Evolutionary conservation across 2,797 vertebrate genomes (phyloP).

Genomic region (Cryptoblepharus egeriae): DNA sequence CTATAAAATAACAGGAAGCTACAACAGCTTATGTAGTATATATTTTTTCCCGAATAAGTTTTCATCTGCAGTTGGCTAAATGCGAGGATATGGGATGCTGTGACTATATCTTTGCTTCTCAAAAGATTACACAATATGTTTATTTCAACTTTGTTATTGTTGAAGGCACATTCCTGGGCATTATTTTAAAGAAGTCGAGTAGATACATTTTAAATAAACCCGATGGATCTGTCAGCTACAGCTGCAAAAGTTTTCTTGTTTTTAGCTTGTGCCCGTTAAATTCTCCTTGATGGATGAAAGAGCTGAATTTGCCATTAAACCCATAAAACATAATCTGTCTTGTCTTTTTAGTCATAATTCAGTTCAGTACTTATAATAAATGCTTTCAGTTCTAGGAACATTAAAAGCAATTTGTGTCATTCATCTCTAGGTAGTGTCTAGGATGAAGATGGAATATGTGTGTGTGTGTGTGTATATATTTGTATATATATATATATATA

Average conservation of each 20-base stretch:
- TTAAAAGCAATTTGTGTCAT: background rate
- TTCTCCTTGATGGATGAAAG: conserved; percentile 11
- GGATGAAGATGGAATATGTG: background rate
- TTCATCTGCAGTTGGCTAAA: no score
- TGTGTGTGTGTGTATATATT: no score
- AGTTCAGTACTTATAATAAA: conserved; percentile 2
- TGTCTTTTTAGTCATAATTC: conserved; percentile 23
- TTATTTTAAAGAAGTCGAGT: background rate
- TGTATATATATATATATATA: no score
- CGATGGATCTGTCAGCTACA: no score
- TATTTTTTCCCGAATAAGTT: no score
- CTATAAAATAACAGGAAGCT: no score
- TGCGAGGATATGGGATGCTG: no score
- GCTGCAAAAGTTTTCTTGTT: background rate
- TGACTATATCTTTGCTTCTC: no score
- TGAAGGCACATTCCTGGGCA: background rate
- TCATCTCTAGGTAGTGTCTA: background rate
- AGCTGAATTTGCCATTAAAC: conserved; percentile 7
- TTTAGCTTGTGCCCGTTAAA: background rate
- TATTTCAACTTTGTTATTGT: background rate
- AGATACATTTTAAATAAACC: background rate
- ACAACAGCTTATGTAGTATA: no score
- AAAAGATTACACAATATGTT: background rate
- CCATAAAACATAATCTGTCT: background rate
- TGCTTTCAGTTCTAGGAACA: conserved; percentile 1